A percentile compares a stretch with the other conserved stretches of the same genome.
These are phyloP conservation scores for Cabera pusaria DNA, from an alignment of 2,888 invertebrate species.

Conservation along the genomic window DNA sequence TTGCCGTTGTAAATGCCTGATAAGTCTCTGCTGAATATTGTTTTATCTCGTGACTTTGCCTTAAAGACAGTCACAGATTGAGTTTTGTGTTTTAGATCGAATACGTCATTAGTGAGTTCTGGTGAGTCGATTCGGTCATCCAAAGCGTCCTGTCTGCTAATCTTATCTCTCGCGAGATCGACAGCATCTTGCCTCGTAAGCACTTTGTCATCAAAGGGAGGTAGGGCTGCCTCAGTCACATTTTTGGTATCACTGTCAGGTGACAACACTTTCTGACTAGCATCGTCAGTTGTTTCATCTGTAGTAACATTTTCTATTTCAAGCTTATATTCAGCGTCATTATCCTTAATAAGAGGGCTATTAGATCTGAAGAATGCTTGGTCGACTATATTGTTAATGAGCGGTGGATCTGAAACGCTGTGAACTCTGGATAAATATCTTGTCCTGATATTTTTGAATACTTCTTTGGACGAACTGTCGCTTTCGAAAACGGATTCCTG, in stretches of 20 bases:
- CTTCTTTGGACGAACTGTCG: slow-evolving; percentile 61
- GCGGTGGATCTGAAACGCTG: slow-evolving; percentile 60
- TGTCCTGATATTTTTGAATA: slow-evolving; percentile 69
- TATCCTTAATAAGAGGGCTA: slow-evolving; percentile 32
- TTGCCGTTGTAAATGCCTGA: slow-evolving; percentile 67
- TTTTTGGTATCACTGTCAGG: slow-evolving; percentile 36
- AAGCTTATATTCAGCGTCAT: slow-evolving; percentile 43
- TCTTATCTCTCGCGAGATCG: slow-evolving; percentile 44
- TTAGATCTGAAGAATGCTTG: slow-evolving; percentile 66
- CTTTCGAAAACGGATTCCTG: slow-evolving; percentile 59
- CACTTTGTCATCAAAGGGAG: slow-evolving; percentile 51
- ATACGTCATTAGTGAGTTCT: slow-evolving; percentile 34
- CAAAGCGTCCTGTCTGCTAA: slow-evolving; percentile 48
- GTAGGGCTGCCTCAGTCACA: slow-evolving; percentile 42
- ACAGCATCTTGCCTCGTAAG: slow-evolving; percentile 63
- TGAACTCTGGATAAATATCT: slow-evolving; percentile 72
- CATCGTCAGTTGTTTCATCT: slow-evolving; percentile 66
- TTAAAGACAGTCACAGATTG: slow-evolving; percentile 51
- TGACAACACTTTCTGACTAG: slow-evolving; percentile 34
- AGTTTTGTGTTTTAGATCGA: slow-evolving; percentile 40
- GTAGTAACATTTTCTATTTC: slow-evolving; percentile 62
- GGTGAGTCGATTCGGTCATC: slow-evolving; percentile 39
- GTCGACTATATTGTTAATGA: slow-evolving; percentile 53
- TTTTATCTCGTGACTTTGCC: slow-evolving; percentile 43
- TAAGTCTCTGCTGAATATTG: slow-evolving; percentile 55